These are phyloP conservation scores for Excalfactoria chinensis DNA, from an alignment of 2,113 vertebrate genomes.

Conservation along the genomic window DNA sequence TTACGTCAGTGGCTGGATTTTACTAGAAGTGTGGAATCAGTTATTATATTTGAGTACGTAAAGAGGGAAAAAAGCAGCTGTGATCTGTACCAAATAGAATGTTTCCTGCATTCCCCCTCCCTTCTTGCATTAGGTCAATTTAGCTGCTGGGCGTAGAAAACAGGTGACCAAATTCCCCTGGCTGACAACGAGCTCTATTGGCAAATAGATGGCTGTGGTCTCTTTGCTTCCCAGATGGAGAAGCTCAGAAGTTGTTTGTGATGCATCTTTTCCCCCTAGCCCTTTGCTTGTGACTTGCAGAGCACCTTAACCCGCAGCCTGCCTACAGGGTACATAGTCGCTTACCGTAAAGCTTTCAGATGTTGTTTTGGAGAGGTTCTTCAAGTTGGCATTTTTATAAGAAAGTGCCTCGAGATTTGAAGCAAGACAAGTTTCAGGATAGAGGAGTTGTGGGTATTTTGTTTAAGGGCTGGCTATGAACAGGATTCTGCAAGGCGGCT, in stretches of 20 bases:
- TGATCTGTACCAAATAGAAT: constrained; percentile 31
- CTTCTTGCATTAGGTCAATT: not conserved
- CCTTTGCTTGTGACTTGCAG: not conserved
- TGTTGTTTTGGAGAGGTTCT: not conserved
- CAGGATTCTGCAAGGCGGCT: not conserved
- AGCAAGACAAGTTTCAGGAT: not conserved
- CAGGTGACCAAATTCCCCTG: constrained; percentile 7
- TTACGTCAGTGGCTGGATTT: not conserved
- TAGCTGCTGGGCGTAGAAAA: not conserved
- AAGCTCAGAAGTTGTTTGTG: not conserved
- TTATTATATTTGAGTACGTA: not conserved
- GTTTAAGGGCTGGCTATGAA: not conserved
- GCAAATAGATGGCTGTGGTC: fast-evolving
- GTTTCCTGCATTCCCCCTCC: not conserved
- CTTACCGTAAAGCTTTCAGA: not conserved
- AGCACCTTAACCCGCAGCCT: not conserved
- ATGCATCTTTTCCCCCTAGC: not conserved
- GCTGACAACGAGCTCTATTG: not conserved
- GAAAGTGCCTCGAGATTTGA: not conserved
- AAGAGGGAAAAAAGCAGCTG: not conserved
- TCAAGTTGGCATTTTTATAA: not conserved
- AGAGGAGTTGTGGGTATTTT: not conserved
- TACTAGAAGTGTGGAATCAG: not conserved
- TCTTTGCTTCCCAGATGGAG: not conserved
- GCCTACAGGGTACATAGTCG: not conserved